These are phyloP conservation scores for Xylocampa areola DNA, from an alignment of 2,888 invertebrate species.

Conservation along the genomic window DNA sequence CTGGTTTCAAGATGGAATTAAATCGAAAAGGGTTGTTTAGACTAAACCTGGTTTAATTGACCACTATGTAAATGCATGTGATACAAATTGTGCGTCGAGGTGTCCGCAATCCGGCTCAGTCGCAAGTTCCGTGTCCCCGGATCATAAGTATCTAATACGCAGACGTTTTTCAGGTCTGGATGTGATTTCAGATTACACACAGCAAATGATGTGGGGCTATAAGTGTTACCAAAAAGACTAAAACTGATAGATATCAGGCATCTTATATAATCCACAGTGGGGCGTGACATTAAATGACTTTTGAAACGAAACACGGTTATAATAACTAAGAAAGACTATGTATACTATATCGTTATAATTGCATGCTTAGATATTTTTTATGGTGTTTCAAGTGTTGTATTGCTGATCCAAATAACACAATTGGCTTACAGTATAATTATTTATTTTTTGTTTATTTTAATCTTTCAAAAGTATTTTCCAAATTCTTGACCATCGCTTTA, in stretches of 20 bases:
- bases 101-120: slow-evolving; percentile 20
- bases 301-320: slow-evolving; percentile 58
- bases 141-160: slow-evolving; percentile 40
- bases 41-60: slow-evolving; percentile 24
- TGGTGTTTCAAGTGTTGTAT: slow-evolving; percentile 59
- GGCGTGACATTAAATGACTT: slow-evolving; percentile 44
- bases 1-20: slow-evolving; percentile 13
- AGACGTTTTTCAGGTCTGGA: slow-evolving; percentile 54
- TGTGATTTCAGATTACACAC: slow-evolving; percentile 54
- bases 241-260: slow-evolving; percentile 49
- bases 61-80: slow-evolving; percentile 35
- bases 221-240: slow-evolving; percentile 54
- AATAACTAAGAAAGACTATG: slow-evolving; percentile 47
- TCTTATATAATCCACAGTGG: slow-evolving; percentile 42
- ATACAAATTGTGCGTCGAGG: slow-evolving; percentile 4
- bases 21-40: slow-evolving; percentile 18
- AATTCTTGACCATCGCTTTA: slow-evolving; percentile 75
- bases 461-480: slow-evolving; percentile 64
- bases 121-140: slow-evolving; percentile 11
- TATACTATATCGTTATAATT: slow-evolving; percentile 54
- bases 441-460: slow-evolving; percentile 61
- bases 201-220: slow-evolving; percentile 54
- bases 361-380: slow-evolving; percentile 64
- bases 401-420: slow-evolving; percentile 70
- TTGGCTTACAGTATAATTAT: slow-evolving; percentile 73